phyloP scores from a whole-genome alignment of 2,888 invertebrate species.

The Zaprionus bogoriensis region DNA sequence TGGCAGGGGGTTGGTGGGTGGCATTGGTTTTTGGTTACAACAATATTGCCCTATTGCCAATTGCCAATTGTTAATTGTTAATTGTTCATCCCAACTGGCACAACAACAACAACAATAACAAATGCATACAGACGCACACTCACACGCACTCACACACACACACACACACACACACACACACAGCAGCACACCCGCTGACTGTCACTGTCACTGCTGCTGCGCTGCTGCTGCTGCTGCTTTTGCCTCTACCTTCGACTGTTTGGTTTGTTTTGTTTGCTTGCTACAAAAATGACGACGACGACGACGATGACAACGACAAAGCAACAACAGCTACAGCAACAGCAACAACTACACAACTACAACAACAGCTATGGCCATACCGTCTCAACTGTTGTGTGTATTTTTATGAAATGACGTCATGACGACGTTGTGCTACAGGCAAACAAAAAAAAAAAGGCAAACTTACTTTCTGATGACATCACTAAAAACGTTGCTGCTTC shows the following conservation, averaged over 20 bases:
- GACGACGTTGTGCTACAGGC: slow-evolving; percentile 56
- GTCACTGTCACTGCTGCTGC: slow-evolving; percentile 35
- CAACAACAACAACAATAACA: slow-evolving; percentile 22
- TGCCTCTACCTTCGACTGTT: slow-evolving; percentile 54
- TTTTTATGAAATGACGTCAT: slow-evolving; percentile 80
- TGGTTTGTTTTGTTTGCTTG: slow-evolving; percentile 68
- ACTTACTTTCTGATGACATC: slow-evolving; percentile 78
- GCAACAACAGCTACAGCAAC: slow-evolving; percentile 19
- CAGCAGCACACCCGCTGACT: slow-evolving; percentile 15
- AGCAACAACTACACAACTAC: slow-evolving; percentile 28
- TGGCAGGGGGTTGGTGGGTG: slow-evolving; percentile 24
- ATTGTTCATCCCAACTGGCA: not conserved
- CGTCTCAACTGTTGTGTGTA: slow-evolving; percentile 63
- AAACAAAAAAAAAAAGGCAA: slow-evolving; percentile 54
- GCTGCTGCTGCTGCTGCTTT: slow-evolving; percentile 26
- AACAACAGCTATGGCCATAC: slow-evolving; percentile 41
- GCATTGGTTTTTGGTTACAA: slow-evolving; percentile 25
- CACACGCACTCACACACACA: slow-evolving; percentile 10
- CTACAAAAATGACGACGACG: slow-evolving; percentile 50
- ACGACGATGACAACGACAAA: slow-evolving; percentile 29
- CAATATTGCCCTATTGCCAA: slow-evolving; percentile 49
- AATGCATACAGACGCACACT: slow-evolving; percentile 1
- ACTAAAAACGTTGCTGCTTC: slow-evolving; percentile 71
- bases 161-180: slow-evolving; percentile 17
- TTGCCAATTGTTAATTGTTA: slow-evolving; percentile 36